Evolutionary conservation across 2,888 invertebrate species (phyloP), one percentile per base, ranked within the genome.

Genomic region (Nymphalis polychloros): DNA sequence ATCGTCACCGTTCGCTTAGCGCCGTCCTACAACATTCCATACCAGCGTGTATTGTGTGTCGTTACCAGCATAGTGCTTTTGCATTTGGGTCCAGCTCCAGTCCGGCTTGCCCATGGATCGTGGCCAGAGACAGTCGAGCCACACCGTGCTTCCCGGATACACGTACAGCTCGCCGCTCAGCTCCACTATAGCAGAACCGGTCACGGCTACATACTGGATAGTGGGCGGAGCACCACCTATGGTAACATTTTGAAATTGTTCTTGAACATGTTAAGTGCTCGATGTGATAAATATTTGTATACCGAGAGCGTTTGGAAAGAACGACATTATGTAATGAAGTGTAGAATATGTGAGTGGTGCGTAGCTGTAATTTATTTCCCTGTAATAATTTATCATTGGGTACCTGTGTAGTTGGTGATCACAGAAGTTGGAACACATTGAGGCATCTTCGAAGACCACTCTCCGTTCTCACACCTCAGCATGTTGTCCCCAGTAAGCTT

Each of bases 391-490:
- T 27, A 5, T 35, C 35, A 17, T 16, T 16, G 7, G 1, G 17
- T 87, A 96, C 96, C 96, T 78, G 97, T 97, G 86, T 96, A 97
- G 87, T 97, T 97, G 52, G 97, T 97, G 75, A 97, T 93, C 50
- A 96, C 92, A 1, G 97, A 97, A 41, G 97, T 97, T n/a, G 97
- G 96, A 47, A 96, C 95, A 82, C 97, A 97, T 71, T 96, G 95
- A 1, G 97, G 97, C 81, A 96, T 90, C 74, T 94, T 94, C 1
- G 95, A 94, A 31, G 94, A 94, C 97, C 97, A 97, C 63, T 94
- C 94, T 2, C 97, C 97, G 81, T 97, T 97, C 76, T 96, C 96
- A 83, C 97, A 97, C 47, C 95, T 93, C 49, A 97, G 92, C 64
- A 94, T 88, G n/a, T 95, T 93, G 63, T 96, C 96, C 31, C 97